Evolutionary conservation across 1,140 invertebrate genomes (phyloP).

Genomic region (Acromyrmex heyeri): DNA sequence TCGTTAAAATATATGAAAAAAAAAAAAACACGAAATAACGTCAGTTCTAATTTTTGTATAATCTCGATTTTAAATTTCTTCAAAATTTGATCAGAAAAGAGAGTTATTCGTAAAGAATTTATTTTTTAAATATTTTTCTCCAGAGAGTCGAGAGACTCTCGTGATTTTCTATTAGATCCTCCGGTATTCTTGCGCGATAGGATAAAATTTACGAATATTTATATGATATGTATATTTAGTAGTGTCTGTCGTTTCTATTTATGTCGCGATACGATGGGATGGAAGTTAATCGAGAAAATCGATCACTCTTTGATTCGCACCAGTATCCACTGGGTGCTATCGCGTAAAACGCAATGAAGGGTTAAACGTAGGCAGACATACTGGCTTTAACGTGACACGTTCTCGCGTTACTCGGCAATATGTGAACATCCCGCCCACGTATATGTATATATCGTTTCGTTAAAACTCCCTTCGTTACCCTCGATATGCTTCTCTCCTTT

Average conservation of each 20-base stretch:
- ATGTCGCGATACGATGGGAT: constrained; percentile 16
- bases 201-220: constrained; percentile 25
- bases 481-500: constrained; percentile 14
- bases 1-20: background rate
- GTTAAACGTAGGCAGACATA: constrained; percentile 51
- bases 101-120: background rate
- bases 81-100: background rate
- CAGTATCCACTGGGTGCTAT: constrained; percentile 51
- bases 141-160: background rate
- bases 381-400: constrained; percentile 52
- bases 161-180: background rate
- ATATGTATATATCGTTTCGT: constrained; percentile 50
- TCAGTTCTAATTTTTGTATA: background rate
- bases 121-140: background rate
- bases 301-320: constrained; percentile 43
- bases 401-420: constrained; percentile 57
- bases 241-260: constrained; percentile 41
- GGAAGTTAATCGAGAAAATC: constrained; percentile 52
- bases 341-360: constrained; percentile 35
- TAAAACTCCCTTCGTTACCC: constrained; percentile 64
- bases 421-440: constrained; percentile 55
- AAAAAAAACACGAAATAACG: background rate
- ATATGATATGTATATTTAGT: constrained; percentile 41
- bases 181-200: background rate
- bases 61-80: background rate